Conservation (phyloP, 92 coral and sea anemone species). For the Plumapathes pennacea region DNA sequence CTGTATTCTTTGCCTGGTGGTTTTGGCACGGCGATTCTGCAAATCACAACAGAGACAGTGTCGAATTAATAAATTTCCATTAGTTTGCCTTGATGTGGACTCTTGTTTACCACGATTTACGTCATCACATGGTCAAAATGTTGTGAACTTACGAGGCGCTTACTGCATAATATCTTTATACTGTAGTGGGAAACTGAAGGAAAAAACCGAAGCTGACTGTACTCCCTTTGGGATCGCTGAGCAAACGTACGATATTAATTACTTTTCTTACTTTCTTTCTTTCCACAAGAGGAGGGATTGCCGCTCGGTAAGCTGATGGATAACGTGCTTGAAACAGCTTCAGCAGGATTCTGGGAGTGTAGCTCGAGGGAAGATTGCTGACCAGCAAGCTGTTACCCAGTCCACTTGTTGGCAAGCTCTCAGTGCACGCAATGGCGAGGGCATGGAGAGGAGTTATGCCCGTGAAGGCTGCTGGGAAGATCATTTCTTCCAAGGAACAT, state of each 20-base stretch:
- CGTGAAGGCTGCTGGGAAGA: constrained; percentile 57
- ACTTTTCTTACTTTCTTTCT: constrained; percentile 42
- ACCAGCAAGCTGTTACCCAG: constrained; percentile 86
- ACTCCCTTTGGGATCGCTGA: no score
- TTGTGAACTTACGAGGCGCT: no score
- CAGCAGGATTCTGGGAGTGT: constrained; percentile 83
- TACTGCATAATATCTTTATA: no score
- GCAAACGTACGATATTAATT: no score
- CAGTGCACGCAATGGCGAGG: constrained; percentile 70
- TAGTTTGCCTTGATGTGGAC: no score
- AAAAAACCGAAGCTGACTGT: no score
- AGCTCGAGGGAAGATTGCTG: constrained; percentile 78
- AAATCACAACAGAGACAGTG: no score
- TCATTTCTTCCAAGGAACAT: constrained; percentile 58
- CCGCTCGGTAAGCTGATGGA: constrained; percentile 90
- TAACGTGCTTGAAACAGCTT: constrained; percentile 82
- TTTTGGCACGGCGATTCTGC: constrained; percentile 61
- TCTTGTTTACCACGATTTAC: no score
- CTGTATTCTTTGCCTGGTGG: constrained; percentile 42
- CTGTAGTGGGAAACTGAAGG: no score
- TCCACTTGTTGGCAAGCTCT: constrained; percentile 76
- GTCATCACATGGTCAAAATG: no score
- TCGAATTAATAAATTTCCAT: no score
- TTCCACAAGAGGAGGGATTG: constrained; percentile 72
- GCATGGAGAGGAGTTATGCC: constrained; percentile 86